Conservation (phyloP, 1,140 invertebrate genomes). For the Calephelis virginiensis region DNA sequence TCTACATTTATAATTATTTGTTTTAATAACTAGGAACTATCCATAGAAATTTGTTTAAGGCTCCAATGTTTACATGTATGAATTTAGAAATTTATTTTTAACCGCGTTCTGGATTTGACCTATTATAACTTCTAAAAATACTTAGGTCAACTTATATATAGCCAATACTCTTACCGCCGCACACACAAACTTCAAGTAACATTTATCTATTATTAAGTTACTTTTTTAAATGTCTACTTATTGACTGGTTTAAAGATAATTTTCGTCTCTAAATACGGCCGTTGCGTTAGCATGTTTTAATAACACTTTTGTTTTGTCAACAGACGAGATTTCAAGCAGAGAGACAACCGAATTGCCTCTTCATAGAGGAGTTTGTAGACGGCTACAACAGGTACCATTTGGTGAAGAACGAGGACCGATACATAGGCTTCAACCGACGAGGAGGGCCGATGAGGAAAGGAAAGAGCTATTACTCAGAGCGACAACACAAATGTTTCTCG, state of each 20-base stretch:
- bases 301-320: slow-evolving; percentile 33
- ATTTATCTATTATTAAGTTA: too few relatives aligned
- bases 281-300: background rate
- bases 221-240: too few relatives aligned
- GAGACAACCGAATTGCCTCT: slow-evolving; percentile 67
- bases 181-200: too few relatives aligned
- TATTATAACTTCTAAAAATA: slow-evolving; percentile 12
- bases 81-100: background rate
- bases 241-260: too few relatives aligned
- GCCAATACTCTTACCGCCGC: too few relatives aligned
- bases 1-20: too few relatives aligned
- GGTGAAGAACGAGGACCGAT: slow-evolving; percentile 66
- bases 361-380: slow-evolving; percentile 70
- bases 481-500: slow-evolving; percentile 59
- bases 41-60: background rate
- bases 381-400: slow-evolving; percentile 72
- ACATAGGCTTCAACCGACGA: slow-evolving; percentile 69
- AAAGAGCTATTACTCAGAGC: slow-evolving; percentile 52
- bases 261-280: too few relatives aligned
- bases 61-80: background rate
- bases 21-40: too few relatives aligned
- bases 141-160: background rate
- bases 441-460: slow-evolving; percentile 57
- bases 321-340: slow-evolving; percentile 69
- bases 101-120: background rate